phyloP scores from a whole-genome alignment of 2,797 vertebrate species.

The Periparus ater region DNA sequence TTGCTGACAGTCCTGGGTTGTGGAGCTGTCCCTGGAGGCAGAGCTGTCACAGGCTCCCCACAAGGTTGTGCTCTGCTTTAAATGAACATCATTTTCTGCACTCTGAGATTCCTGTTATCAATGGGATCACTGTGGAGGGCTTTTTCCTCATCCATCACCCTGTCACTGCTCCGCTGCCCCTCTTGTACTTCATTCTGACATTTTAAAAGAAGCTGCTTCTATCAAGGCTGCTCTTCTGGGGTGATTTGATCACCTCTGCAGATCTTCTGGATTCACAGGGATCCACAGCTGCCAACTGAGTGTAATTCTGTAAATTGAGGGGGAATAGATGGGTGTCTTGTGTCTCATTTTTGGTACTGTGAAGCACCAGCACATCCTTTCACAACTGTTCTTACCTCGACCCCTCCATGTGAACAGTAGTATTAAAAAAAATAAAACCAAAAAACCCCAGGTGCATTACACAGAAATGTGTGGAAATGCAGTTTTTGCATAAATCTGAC shows the following conservation, averaged over 20 bases:
- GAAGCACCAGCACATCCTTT: too few relatives aligned
- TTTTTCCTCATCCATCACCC: background rate
- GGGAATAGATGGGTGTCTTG: background rate
- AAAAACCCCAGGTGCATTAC: too few relatives aligned
- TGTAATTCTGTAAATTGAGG: background rate
- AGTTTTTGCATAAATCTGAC: background rate
- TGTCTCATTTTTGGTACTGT: background rate
- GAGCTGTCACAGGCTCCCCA: background rate
- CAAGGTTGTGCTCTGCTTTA: background rate
- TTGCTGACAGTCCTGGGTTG: slow-evolving; percentile 7
- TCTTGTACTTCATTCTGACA: background rate
- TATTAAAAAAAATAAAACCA: background rate
- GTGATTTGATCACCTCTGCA: background rate
- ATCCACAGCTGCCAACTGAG: background rate
- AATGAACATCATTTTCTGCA: background rate
- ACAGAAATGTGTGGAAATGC: background rate
- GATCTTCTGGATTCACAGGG: background rate
- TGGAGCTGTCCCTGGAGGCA: background rate
- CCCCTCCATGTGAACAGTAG: background rate
- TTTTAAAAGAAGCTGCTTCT: background rate
- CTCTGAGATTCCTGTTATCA: background rate
- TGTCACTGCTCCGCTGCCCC: background rate
- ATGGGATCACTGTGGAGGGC: background rate
- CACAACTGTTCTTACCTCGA: background rate
- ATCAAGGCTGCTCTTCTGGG: background rate